Evolutionary conservation across 1,140 invertebrate species (phyloP), one percentile per base, ranked within the genome.

Genomic region (Acromyrmex echinatior): DNA sequence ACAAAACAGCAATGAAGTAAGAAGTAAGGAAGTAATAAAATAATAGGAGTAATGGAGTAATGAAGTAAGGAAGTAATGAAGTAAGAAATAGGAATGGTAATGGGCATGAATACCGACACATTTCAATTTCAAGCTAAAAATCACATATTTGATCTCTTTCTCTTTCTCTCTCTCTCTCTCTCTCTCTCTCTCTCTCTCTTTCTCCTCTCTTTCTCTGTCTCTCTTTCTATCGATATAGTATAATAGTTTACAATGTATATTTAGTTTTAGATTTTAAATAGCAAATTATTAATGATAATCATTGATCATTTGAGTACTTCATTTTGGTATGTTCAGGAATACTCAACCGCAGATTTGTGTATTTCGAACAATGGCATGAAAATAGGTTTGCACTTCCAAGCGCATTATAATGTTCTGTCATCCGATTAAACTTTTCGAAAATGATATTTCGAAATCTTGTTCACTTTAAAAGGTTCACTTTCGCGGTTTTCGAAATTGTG

Each of bases 391-490:
- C 71, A 74, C 25, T 71, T 39, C 39, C 49, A 49, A 71, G 39
- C 39, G 39, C 68, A 49, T 49, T 35, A 49, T 49, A 49, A 71
- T 49, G 14, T 12, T 25, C n/a, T 16, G 45, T 71, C 68, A 49
- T 25, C 21, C 21, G 39, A 49, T 71, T 25, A 49, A 71, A 71
- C n/a, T 71, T 71, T 71, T 14, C 21, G 16, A 49, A 71, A 71
- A 71, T 71, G 14, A 49, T 71, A 71, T 71, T 71, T 71, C 16
- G 14, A 71, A 49, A 49, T 71, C 21, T 71, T 71, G 39, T 71
- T 49, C 45, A 45, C 5, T 68, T 31, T 31, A 31, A 6, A 6
- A 31, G 3, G 31, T 31, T 31, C 31, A 31, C 4, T 35, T 35
- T 35, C 4, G 31, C 0, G 35, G 10, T 35, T 39, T 70, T 39